Conservation (phyloP, 2,888 invertebrate genomes). For the Coronaproctus castanopsis region DNA sequence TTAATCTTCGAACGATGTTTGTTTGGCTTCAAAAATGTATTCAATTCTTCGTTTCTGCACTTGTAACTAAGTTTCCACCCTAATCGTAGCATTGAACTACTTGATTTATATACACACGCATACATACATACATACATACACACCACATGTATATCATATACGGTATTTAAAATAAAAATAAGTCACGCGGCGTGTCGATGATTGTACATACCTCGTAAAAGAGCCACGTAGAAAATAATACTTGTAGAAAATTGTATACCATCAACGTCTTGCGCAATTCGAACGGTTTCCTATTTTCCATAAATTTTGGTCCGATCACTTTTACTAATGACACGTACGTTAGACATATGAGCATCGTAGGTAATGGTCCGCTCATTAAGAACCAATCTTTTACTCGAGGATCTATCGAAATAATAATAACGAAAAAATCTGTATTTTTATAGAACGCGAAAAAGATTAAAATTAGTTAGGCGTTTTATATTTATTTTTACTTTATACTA, state of each 20-base stretch:
- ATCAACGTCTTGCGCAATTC: constrained; percentile 57
- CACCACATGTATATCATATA: too few relatives aligned
- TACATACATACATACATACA: too few relatives aligned
- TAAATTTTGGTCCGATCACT: constrained; percentile 58
- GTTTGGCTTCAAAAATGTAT: too few relatives aligned
- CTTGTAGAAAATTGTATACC: constrained; percentile 74
- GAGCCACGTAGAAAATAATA: constrained; percentile 57
- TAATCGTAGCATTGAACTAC: too few relatives aligned
- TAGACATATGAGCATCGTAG: constrained; percentile 41
- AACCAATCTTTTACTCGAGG: constrained; percentile 51
- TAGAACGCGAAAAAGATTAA: neutral
- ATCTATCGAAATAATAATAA: constrained; percentile 32
- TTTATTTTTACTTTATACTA: neutral
- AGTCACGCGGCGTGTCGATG: too few relatives aligned
- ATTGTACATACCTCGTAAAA: constrained; percentile 34
- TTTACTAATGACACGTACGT: constrained; percentile 48
- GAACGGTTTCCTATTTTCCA: constrained; percentile 69
- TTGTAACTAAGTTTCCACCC: too few relatives aligned
- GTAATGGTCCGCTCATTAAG: constrained; percentile 47
- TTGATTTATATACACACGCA: too few relatives aligned
- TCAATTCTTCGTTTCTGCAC: too few relatives aligned
- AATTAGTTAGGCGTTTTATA: neutral
- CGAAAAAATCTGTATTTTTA: too few relatives aligned
- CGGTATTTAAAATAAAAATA: too few relatives aligned
- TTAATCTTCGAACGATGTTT: too few relatives aligned